A percentile compares a stretch with the other conserved stretches of the same genome.
phyloP scores from a whole-genome alignment of 2,888 invertebrate species.

The Dryobota labecula region DNA sequence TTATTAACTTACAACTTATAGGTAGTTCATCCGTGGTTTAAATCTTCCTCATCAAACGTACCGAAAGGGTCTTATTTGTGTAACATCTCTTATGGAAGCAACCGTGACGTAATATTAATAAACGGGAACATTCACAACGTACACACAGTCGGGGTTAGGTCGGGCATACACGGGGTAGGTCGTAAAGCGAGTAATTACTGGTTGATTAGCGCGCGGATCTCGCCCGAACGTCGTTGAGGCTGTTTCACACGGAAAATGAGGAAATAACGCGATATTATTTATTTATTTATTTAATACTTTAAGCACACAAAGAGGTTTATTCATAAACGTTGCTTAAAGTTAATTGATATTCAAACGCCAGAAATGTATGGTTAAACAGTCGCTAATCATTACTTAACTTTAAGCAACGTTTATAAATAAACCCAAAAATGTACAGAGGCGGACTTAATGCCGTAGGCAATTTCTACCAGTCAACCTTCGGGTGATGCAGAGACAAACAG shows the following conservation, averaged over 20 bases:
- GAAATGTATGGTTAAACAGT: too few species aligned
- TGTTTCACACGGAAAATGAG: neutral
- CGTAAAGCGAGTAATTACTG: slow-evolving; percentile 55
- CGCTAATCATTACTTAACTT: too few species aligned
- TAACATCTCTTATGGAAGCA: slow-evolving; percentile 41
- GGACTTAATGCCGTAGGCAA: too few species aligned
- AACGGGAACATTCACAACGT: slow-evolving; percentile 30
- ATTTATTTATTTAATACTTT: too few species aligned
- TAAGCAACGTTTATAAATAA: too few species aligned
- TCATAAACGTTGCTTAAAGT: too few species aligned
- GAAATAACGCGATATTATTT: neutral
- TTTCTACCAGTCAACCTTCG: too few species aligned
- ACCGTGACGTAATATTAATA: slow-evolving; percentile 49
- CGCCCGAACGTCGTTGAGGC: neutral
- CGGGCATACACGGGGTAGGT: slow-evolving; percentile 37
- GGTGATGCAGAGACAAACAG: too few species aligned
- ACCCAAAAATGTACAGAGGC: too few species aligned
- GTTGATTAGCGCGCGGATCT: slow-evolving; percentile 48
- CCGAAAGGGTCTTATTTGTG: slow-evolving; percentile 31
- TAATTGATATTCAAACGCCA: too few species aligned
- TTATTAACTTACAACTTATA: neutral
- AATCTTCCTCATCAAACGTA: neutral
- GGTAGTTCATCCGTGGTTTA: slow-evolving; percentile 6
- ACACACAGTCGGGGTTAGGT: slow-evolving; percentile 51
- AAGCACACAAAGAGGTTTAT: too few species aligned